Evolutionary conservation across 2,797 vertebrate species (phyloP).

Genomic region (Aphelocoma californica): DNA sequence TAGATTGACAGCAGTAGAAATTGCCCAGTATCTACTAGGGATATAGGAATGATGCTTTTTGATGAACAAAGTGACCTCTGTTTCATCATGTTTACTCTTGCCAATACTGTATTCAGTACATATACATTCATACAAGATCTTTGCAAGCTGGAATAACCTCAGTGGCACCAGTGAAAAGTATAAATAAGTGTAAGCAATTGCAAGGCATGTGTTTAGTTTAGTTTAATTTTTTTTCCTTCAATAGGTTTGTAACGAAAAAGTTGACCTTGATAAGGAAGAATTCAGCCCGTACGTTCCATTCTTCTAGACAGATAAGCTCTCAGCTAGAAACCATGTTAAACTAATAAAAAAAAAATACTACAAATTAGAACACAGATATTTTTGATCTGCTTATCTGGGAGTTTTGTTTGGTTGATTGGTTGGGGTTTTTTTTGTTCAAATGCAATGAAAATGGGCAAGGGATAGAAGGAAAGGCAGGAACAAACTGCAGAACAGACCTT

Average conservation of each 20-base stretch:
- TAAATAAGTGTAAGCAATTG: background rate
- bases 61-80: background rate
- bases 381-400: background rate
- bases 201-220: background rate
- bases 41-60: background rate
- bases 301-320: background rate
- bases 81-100: background rate
- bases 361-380: background rate
- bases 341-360: background rate
- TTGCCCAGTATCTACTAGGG: background rate
- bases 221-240: background rate
- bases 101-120: background rate
- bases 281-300: background rate
- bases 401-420: rapidly evolving
- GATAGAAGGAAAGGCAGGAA: background rate
- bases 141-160: background rate
- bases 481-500: background rate
- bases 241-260: background rate
- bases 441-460: background rate
- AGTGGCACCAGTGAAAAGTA: background rate
- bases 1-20: background rate
- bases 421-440: background rate
- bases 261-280: background rate
- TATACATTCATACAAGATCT: background rate
- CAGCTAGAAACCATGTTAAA: background rate